These are phyloP conservation scores for Palythoa grandis DNA, from an alignment of 92 coral and sea anemone species.

Conservation along the genomic window DNA sequence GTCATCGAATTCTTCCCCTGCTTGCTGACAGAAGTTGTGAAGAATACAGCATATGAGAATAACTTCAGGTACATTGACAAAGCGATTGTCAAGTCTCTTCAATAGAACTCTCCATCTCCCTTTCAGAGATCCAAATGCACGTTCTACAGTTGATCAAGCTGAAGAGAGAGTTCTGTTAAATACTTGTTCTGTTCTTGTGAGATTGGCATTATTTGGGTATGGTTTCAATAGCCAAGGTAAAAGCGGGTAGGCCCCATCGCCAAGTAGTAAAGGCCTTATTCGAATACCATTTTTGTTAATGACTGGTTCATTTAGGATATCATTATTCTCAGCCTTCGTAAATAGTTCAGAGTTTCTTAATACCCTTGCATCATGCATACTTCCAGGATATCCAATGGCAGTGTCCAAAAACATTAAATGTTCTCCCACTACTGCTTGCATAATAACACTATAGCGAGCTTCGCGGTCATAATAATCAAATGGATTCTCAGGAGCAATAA, in stretches of 20 bases:
- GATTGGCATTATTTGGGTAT: conserved; percentile 24
- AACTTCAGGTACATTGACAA: conserved; percentile 53
- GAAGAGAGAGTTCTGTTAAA: conserved; percentile 22
- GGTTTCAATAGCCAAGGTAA: conserved; percentile 43
- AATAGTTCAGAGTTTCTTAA: conserved; percentile 41
- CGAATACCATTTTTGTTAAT: conserved; percentile 27
- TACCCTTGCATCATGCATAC: conserved; percentile 50
- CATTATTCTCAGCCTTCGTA: conserved; percentile 40
- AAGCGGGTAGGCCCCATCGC: conserved; percentile 56
- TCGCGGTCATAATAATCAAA: not conserved
- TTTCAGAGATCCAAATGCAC: conserved; percentile 38
- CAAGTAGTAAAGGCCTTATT: conserved; percentile 53
- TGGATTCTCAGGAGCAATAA: not conserved
- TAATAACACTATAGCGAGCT: not conserved
- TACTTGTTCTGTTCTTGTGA: conserved; percentile 23
- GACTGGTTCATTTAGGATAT: conserved; percentile 47
- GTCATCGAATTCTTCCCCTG: conserved; percentile 40
- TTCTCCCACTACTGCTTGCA: not conserved
- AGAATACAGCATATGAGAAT: conserved; percentile 57
- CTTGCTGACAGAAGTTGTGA: conserved; percentile 35
- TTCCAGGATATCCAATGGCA: too few relatives aligned
- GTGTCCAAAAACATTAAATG: too few relatives aligned
- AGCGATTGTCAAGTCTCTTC: conserved; percentile 48
- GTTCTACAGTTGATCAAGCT: conserved; percentile 5
- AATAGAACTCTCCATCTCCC: conserved; percentile 40